Base-by-base conservation (phyloP, 1,140 invertebrate genomes). In the Bombus vancouverensis region DNA sequence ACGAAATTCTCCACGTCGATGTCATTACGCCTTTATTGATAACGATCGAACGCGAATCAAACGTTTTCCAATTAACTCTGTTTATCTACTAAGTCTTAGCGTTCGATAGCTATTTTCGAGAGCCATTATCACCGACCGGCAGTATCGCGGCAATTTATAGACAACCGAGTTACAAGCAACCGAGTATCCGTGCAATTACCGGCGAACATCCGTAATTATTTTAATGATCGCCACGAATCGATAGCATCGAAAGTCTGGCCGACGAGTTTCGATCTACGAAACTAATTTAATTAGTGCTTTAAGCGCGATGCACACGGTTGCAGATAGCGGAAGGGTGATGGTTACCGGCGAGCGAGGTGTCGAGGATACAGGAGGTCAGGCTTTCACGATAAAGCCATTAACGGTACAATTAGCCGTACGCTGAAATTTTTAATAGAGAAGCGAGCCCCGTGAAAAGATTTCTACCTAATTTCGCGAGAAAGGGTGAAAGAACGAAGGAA, bases 381-480 rank as follows among this genome's bases (percentile, higher is more conserved):
- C 44, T 85, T 81, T 81, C 83, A 81, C 84, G 84, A 75, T 81
- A 81, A 81, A 57, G 42, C 84, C 37, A 81, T 85, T 85, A 85
- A 34, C 57, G 34, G 59, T 85, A 85, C 78, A 89, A 89, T 89
- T 88, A 86, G 72, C 53, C 10, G 71, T 53, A 66, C 74, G 74
- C 62, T 72, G 42, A 44, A 59, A 77, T 87, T 87, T 81, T 65
- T 65, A 83, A 83, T 34, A 72, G 42, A 72, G 74, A 83, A 77
- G 3, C 53, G 44, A 77, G n/a, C 12, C 28, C 73, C n/a, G 59
- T 77, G 77, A 85, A 89, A 78, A 78, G 74, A 59, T 80, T 84
- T 71, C 72, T 81, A 74, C 81, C 59, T 90, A 89, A 90, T 90
- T 90, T 89, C 78, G 68, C 81, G 73, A 71, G 44, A 76, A 80